Evolutionary conservation across 2,113 vertebrate species (phyloP).

Genomic region (Hippocampus mohnikei): DNA sequence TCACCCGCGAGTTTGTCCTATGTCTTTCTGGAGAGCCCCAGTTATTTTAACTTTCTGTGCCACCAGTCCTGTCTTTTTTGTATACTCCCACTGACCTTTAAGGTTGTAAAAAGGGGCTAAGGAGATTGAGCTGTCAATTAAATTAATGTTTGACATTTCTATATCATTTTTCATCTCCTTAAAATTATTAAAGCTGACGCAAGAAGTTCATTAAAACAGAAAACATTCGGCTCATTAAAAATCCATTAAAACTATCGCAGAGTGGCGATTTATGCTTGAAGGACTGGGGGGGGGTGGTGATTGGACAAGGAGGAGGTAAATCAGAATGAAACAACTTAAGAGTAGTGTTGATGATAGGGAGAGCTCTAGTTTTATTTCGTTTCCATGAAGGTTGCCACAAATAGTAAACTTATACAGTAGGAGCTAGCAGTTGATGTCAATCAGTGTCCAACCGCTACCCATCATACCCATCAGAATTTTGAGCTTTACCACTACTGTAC

Average conservation of each 20-base stretch:
- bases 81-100: slow-evolving; percentile 37
- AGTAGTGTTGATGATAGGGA: slow-evolving; percentile 37
- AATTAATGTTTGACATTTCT: slow-evolving; percentile 87
- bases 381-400: slow-evolving; percentile 18
- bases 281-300: slow-evolving; percentile 66
- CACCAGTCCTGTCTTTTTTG: slow-evolving; percentile 15
- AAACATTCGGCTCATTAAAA: slow-evolving; percentile 97
- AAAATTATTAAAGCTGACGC: slow-evolving; percentile 90
- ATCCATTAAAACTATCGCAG: slow-evolving; percentile 87
- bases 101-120: slow-evolving; percentile 67
- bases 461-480: slow-evolving; percentile 22
- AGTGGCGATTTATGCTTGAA: slow-evolving; percentile 83
- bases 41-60: background rate
- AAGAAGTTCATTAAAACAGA: slow-evolving; percentile 93
- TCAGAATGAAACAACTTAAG: slow-evolving; percentile 46
- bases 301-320: slow-evolving; percentile 42
- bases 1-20: slow-evolving; percentile 20
- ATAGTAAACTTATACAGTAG: slow-evolving; percentile 30
- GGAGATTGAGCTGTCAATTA: slow-evolving; percentile 84
- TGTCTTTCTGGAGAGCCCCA: slow-evolving; percentile 4
- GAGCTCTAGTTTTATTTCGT: slow-evolving; percentile 34
- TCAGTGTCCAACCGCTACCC: slow-evolving; percentile 51
- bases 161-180: slow-evolving; percentile 85
- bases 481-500: too few species aligned
- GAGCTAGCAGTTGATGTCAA: slow-evolving; percentile 35